These are phyloP conservation scores for Rhagophthalmus giganteus DNA, from an alignment of 2,888 invertebrate species.

Conservation along the genomic window DNA sequence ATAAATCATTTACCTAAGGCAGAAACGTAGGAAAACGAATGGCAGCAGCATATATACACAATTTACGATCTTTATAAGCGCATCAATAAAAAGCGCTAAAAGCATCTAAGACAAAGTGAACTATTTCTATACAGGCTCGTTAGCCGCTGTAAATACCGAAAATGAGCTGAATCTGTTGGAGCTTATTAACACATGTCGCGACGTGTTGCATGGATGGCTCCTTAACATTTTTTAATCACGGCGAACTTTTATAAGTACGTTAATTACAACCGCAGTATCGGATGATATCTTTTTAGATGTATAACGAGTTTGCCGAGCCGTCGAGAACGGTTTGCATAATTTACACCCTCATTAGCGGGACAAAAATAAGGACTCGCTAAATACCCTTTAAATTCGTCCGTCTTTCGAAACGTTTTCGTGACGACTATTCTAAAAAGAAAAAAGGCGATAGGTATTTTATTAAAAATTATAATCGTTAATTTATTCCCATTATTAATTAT, in stretches of 20 bases:
- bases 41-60: too few relatives aligned
- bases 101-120: neutral
- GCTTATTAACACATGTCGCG: slow-evolving; percentile 23
- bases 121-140: slow-evolving; percentile 16
- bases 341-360: slow-evolving; percentile 44
- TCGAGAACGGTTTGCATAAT: slow-evolving; percentile 40
- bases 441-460: too few relatives aligned
- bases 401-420: neutral
- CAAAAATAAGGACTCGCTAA: slow-evolving; percentile 34
- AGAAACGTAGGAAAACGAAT: too few relatives aligned
- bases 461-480: too few relatives aligned
- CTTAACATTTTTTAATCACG: slow-evolving; percentile 34
- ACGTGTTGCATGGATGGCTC: slow-evolving; percentile 16
- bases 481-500: too few relatives aligned
- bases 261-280: slow-evolving; percentile 47
- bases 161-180: slow-evolving; percentile 20
- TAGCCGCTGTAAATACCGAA: slow-evolving; percentile 23
- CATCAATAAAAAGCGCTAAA: neutral
- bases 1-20: too few relatives aligned
- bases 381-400: slow-evolving; percentile 13
- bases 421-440: too few relatives aligned
- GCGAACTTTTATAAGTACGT: slow-evolving; percentile 44
- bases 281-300: slow-evolving; percentile 48
- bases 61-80: too few relatives aligned
- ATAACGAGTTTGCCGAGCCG: slow-evolving; percentile 41